Base-by-base conservation (phyloP, 2,888 invertebrate genomes). In the Hedya salicella region DNA sequence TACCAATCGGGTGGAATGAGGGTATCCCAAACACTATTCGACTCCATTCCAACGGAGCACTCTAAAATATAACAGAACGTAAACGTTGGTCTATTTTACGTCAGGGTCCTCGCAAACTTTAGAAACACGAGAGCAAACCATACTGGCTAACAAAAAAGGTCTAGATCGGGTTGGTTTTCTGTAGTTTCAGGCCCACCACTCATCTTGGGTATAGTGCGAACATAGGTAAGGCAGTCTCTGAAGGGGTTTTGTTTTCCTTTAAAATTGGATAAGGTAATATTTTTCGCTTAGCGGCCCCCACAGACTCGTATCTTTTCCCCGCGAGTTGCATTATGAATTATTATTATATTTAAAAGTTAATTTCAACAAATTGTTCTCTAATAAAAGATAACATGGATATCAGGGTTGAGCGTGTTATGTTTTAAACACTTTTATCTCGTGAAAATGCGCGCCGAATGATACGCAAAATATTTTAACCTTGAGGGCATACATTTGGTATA, bases 251-350 rank as follows among this genome's bases (percentile, higher is more conserved):
- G 66, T 68, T 69, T 69, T 69, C 80, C 81, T 79, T 81, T 80
- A 76, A 83, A 85, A 83, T 83, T 81, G 79, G 78, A 78, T 71
- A 69, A 76, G 71, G 80, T 76, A 82, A 86, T 87, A 83, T 83
- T 87, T 85, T 77, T 74, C 81, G 76, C 77, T 82, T 76, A 88
- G 82, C 79, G 82, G 81, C 78, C 88, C 86, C 87, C 74, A 71
- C 80, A 83, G 86, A 84, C 82, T 81, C 80, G 80, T 88, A 85
- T 79, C 71, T 78, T 78, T 78, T 77, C 81, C 81, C 79, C 79
- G 81, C 76, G 75, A 70, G 67, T 68, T 52, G 50, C 50, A 49
- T 44, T 50, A 52, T 65, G 64, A 65, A 56, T 57, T 63, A 49
- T 65, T 63, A 30, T 49, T 40, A 19, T 30, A n/a, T 6, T 54